Conservation (phyloP, 2,113 vertebrate genomes). For the Hemibagrus wyckioides region DNA sequence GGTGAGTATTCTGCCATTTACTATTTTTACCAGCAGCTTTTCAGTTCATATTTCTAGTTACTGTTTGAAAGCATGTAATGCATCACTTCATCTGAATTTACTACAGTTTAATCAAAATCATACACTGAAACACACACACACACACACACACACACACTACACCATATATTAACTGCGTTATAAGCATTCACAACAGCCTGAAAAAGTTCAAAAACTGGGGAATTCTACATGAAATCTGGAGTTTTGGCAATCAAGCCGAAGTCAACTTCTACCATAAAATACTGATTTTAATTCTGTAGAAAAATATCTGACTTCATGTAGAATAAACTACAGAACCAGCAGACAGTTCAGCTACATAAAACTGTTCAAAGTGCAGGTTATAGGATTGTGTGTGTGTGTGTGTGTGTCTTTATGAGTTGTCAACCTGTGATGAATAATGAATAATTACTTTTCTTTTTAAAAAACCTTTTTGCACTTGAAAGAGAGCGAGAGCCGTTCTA, state of each 20-base stretch:
- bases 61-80: background rate
- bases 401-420: background rate
- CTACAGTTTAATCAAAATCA: background rate
- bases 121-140: background rate
- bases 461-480: background rate
- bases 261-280: background rate
- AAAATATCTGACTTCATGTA: background rate
- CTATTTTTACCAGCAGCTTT: background rate
- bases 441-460: background rate
- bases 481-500: background rate
- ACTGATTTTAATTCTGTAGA: background rate
- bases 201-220: too few relatives aligned
- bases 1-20: too few relatives aligned
- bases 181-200: too few relatives aligned
- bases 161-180: background rate
- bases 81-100: background rate
- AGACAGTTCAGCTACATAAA: background rate
- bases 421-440: conserved; percentile 11
- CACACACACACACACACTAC: background rate
- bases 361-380: too few relatives aligned
- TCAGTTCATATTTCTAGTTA: background rate
- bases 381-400: background rate
- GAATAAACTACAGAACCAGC: background rate
- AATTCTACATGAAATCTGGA: too few relatives aligned
- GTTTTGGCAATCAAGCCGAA: too few relatives aligned